Evolutionary conservation across 1,140 invertebrate genomes (phyloP).

Genomic region (Ericerus pela): DNA sequence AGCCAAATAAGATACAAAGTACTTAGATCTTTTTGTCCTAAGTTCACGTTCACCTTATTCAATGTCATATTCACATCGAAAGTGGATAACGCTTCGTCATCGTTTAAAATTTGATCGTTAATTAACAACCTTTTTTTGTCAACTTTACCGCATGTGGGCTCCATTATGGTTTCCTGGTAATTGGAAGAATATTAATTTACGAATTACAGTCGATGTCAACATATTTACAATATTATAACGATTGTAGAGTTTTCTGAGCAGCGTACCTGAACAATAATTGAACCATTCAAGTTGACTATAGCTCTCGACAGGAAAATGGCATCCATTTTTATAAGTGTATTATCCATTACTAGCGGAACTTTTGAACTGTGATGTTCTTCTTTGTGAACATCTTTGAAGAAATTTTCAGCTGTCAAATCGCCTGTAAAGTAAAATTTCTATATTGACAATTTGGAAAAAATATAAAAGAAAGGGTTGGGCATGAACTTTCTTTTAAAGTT

Average conservation of each 20-base stretch:
- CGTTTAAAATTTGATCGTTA: background rate
- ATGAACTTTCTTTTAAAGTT: too few relatives aligned
- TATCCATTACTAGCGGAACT: slow-evolving; percentile 41
- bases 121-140: background rate
- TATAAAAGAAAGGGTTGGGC: too few relatives aligned
- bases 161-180: slow-evolving; percentile 5
- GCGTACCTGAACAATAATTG: slow-evolving; percentile 49
- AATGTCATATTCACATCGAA: slow-evolving; percentile 24
- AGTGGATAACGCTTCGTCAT: background rate
- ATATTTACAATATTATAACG: too few relatives aligned
- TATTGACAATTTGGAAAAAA: too few relatives aligned
- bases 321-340: slow-evolving; percentile 50
- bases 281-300: slow-evolving; percentile 51
- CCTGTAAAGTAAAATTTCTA: too few relatives aligned
- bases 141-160: background rate
- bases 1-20: slow-evolving; percentile 41
- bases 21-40: slow-evolving; percentile 55
- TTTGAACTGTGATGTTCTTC: slow-evolving; percentile 26
- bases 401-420: slow-evolving; percentile 58
- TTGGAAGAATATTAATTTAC: background rate
- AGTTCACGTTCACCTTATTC: slow-evolving; percentile 47
- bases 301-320: slow-evolving; percentile 51
- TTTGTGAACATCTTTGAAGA: slow-evolving; percentile 47
- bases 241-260: too few relatives aligned
- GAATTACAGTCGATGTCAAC: too few relatives aligned